Percentiles rank a stretch among this genome's conserved stretches.
Evolutionary conservation across 2,797 vertebrate species (phyloP).

Genomic region (Eulemur coronatus): DNA sequence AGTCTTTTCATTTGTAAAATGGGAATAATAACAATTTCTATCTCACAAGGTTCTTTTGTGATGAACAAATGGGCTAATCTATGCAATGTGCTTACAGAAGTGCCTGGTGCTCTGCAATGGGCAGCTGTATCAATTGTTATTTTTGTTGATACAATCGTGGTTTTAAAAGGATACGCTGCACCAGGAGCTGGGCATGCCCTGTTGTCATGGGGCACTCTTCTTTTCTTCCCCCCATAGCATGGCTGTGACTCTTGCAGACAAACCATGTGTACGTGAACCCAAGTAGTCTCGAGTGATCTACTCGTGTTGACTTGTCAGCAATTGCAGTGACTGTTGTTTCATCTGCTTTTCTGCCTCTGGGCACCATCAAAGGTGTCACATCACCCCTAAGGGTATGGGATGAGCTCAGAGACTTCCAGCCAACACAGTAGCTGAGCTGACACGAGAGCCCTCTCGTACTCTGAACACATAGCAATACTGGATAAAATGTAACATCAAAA

Average conservation of each 20-base stretch:
- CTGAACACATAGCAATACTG: not conserved
- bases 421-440: not conserved
- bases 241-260: not conserved
- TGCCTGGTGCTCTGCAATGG: not conserved
- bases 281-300: not conserved
- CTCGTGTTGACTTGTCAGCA: not conserved
- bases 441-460: not conserved
- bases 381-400: not conserved
- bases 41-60: not conserved
- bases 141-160: not conserved
- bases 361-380: not conserved
- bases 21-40: not conserved
- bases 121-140: not conserved
- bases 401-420: not conserved
- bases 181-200: not conserved
- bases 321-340: not conserved
- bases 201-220: not conserved
- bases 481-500: not conserved
- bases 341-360: not conserved
- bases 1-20: not conserved
- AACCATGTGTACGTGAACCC: not conserved
- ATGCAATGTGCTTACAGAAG: not conserved
- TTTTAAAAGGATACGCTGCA: not conserved
- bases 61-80: not conserved
- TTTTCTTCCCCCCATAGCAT: not conserved